Evolutionary conservation across 2,888 invertebrate genomes (phyloP), one percentile per base, ranked within the genome.

Genomic region (Hyposoter didymator): DNA sequence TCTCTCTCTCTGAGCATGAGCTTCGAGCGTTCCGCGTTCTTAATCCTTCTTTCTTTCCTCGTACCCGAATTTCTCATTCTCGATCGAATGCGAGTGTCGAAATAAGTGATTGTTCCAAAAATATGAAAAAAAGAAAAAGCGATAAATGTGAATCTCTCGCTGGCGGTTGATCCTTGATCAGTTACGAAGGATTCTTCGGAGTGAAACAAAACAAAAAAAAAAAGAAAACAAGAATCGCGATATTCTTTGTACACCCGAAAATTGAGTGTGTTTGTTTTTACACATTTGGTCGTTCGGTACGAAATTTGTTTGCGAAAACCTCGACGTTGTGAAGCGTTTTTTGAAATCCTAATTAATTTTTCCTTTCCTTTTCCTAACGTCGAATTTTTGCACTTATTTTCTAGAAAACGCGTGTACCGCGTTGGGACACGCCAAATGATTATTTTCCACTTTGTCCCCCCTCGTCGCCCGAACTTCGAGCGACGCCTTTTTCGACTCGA

Each of bases 241-340:
- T 32, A 49, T 59, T 73, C 67, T 32, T 47, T 67, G 64, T 66
- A 22, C 12, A 64, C 72, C 62, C 52, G 49, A 47, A 84, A 74
- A 49, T 17, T 12, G 55, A 64, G 47, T 62, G 45, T 14, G 47
- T 39, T 14, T 14, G 47, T 75, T 73, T 35, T 35, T 12, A 45
- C 43, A 45, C 45, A 39, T 28, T 83, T 59, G 52, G 64, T 72
- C 49, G 64, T 73, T 73, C 59, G 47, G 72, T 59, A 67, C 78
- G 55, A 59, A 76, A 28, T 82, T 52, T 67, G 35, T 28, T 73
- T 28, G 22, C 39, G 39, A n/a, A 43, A 6, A 32, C 10, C 67
- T 45, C 74, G 74, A 74, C 22, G n/a, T 55, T 14, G 59, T n/a
- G 59, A 10, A 35, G 0, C 22, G 6, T 35, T 75, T 28, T 19